Percentiles rank a stretch among this genome's conserved stretches.
Conservation (phyloP, 2,797 vertebrate genomes). For the Malacoraja senta region DNA sequence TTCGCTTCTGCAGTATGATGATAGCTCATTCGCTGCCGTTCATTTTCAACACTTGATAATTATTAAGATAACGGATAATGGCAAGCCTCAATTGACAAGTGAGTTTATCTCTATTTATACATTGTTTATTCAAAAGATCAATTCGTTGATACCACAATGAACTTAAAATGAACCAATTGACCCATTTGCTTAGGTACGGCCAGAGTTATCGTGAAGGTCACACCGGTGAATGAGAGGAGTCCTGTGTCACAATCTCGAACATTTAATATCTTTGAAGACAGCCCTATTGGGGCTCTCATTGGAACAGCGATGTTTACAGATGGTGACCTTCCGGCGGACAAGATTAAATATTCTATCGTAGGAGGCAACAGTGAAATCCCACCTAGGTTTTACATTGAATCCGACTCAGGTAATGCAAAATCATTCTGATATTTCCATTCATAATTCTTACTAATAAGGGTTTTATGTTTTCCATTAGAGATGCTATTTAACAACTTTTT, state of each 20-base stretch:
- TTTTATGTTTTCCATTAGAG: not conserved
- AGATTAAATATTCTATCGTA: not conserved
- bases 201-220: constrained; percentile 29
- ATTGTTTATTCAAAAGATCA: not conserved
- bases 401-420: constrained; percentile 1
- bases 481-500: not conserved
- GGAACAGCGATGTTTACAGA: constrained; percentile 16
- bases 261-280: constrained; percentile 26
- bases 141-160: not conserved
- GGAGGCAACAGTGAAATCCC: constrained; percentile 25
- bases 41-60: constrained; percentile 21
- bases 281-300: constrained; percentile 6
- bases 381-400: constrained; percentile 34
- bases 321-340: not conserved
- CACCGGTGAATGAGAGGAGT: not conserved
- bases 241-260: not conserved
- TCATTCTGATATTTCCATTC: not conserved
- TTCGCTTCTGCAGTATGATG: constrained; percentile 8
- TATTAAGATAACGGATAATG: constrained; percentile 9
- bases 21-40: not conserved
- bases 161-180: too few species aligned
- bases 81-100: constrained; percentile 9
- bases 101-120: not conserved
- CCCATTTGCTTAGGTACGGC: not conserved
- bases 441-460: not conserved